Percentiles rank a stretch among this genome's conserved stretches.
Conservation (phyloP, 1,140 invertebrate species). For the Tribolium castaneum region DNA sequence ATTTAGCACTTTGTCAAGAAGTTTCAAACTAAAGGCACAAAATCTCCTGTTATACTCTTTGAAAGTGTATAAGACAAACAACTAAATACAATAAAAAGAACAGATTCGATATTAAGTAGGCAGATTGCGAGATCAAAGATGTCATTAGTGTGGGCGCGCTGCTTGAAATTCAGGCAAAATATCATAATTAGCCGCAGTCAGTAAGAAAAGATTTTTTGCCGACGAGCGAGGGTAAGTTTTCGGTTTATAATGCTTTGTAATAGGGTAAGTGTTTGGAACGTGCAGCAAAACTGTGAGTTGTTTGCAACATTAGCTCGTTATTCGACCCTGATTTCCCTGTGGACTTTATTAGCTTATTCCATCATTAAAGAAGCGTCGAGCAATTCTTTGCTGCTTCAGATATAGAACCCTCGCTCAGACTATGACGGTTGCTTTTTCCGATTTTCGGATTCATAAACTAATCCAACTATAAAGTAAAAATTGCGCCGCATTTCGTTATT, state of each 20-base stretch:
- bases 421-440: not conserved
- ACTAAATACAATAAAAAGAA: not conserved
- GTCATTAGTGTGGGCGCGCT: not conserved
- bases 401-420: conserved; percentile 20
- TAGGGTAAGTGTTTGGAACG: conserved; percentile 29
- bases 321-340: conserved; percentile 35
- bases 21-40: conserved; percentile 28
- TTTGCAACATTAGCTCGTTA: conserved; percentile 38
- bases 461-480: conserved; percentile 28
- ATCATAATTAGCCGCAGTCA: not conserved
- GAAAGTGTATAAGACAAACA: conserved; percentile 27
- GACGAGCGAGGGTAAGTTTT: not conserved
- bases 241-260: conserved; percentile 18
- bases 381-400: conserved; percentile 23
- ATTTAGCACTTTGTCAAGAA: conserved; percentile 40
- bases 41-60: conserved; percentile 29
- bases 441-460: conserved; percentile 31
- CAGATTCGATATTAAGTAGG: not conserved
- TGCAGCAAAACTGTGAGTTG: conserved; percentile 31
- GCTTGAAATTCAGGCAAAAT: not conserved
- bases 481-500: conserved; percentile 23
- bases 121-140: not conserved
- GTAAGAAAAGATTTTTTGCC: not conserved
- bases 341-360: conserved; percentile 38
- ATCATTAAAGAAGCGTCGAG: conserved; percentile 30